Percentiles rank a stretch among this genome's conserved stretches.
These are phyloP conservation scores for Teleogryllus oceanicus DNA, from an alignment of 2,888 invertebrate species.

Conservation along the genomic window DNA sequence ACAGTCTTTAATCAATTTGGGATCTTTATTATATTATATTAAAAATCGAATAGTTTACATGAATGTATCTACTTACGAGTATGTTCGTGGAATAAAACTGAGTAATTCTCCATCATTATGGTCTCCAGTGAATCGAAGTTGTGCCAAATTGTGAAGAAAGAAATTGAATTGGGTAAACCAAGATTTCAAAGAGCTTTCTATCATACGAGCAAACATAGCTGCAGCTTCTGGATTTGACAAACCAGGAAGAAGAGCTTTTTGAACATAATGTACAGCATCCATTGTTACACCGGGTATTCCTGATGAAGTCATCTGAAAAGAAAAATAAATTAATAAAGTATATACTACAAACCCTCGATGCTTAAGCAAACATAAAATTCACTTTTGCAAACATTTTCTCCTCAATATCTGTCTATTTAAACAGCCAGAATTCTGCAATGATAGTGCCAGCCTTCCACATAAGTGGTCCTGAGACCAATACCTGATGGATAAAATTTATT, in stretches of 20 bases:
- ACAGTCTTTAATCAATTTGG: too few relatives aligned
- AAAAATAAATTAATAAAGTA: neutral
- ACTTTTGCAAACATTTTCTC: too few relatives aligned
- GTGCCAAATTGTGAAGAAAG: conserved; percentile 94
- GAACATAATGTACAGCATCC: conserved; percentile 88
- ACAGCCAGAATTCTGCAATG: too few relatives aligned
- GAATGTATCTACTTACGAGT: conserved; percentile 65
- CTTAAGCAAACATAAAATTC: too few relatives aligned
- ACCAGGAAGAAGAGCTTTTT: conserved; percentile 81
- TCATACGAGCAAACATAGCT: conserved; percentile 92
- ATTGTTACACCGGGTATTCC: conserved; percentile 88
- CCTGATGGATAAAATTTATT: too few relatives aligned
- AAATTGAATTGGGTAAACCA: conserved; percentile 97
- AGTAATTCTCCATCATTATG: conserved; percentile 73
- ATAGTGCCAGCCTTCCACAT: too few relatives aligned
- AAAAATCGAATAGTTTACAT: conserved; percentile 18
- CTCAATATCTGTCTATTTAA: too few relatives aligned
- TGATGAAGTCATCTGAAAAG: conserved; percentile 78
- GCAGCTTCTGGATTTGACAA: conserved; percentile 93
- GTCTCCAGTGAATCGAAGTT: conserved; percentile 85
- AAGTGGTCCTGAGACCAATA: too few relatives aligned
- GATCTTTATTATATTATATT: neutral
- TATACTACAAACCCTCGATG: too few relatives aligned
- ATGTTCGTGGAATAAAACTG: conserved; percentile 90
- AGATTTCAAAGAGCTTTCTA: conserved; percentile 88